Conservation (phyloP, 2,797 vertebrate species). For the Lutjanus campechanus region DNA sequence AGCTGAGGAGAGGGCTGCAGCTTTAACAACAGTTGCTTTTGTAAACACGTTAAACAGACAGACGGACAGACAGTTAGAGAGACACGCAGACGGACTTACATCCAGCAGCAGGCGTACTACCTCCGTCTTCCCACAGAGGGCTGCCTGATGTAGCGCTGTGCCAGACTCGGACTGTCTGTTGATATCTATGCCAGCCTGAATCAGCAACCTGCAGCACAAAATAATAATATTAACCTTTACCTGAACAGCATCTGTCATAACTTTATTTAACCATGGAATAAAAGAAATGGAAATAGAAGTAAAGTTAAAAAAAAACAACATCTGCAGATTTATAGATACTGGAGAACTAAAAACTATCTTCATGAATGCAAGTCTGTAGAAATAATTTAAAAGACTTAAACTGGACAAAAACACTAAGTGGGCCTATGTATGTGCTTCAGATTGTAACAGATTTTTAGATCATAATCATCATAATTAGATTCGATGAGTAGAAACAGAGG, state of each 20-base stretch:
- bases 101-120: conserved; percentile 96
- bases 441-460: neutral
- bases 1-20: conserved; percentile 27
- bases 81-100: conserved; percentile 82
- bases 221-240: conserved; percentile 7
- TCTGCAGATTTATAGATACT: neutral
- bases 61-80: neutral
- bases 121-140: conserved; percentile 96
- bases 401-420: neutral
- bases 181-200: conserved; percentile 97
- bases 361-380: neutral
- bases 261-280: neutral
- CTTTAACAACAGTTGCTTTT: conserved; percentile 47
- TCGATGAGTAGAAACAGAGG: neutral
- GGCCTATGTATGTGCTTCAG: neutral
- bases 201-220: conserved; percentile 88
- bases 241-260: neutral
- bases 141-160: conserved; percentile 95
- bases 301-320: neutral
- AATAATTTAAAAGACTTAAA: neutral
- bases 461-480: neutral
- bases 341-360: neutral
- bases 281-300: neutral
- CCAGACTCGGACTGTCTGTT: conserved; percentile 97
- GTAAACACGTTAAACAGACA: conserved; percentile 38